Evolutionary conservation across 1,140 invertebrate genomes (phyloP), one percentile per base, ranked within the genome.

Genomic region (Paramacrobiotus metropolitanus): DNA sequence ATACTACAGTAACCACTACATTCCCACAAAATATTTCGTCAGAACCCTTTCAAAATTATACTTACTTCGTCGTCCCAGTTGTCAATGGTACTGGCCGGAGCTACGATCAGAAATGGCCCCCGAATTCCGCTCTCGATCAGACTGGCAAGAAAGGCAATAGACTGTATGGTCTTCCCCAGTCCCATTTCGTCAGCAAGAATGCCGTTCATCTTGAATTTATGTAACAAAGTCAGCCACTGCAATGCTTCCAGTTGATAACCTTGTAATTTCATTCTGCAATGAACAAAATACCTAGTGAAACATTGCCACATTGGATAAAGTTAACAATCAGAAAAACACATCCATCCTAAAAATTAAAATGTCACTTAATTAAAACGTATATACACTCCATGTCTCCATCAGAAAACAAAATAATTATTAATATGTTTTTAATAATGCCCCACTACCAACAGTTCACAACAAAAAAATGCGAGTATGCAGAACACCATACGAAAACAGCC

Each of bases 111-210:
- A 76, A 92, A 87, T 1, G 87, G 74, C 45, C 75, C 86, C 1
- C 65, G 66, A 34, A 66, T 65, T 24, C 71, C 70, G 29, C 80
- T 74, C 70, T 92, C 85, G 68, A 88, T 83, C 2, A 93, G 74
- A 70, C 91, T 83, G 0, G 88, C 85, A 2, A 93, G 75, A 72
- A 94, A 93, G 1, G 89, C 73, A 60, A 79, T 77, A 0, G 75
- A 72, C 68, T 94, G 89, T 61, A 93, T 81, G 0, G 89, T 93
- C 75, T 93, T 93, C 1, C 88, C 89, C 78, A 79, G 72, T 31
- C 90, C 84, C 84, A 86, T 86, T 76, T 86, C 84, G 74, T 86
- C 84, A 0, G 89, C 90, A 60, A 96, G 74, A 66, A 95, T 94
- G n/a, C 86, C 87, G 72, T 92, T 94, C 1, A 95, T 80, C 30